These are phyloP conservation scores for Drosophila lacteicornis DNA, from an alignment of 1,140 invertebrate genomes.

Conservation along the genomic window DNA sequence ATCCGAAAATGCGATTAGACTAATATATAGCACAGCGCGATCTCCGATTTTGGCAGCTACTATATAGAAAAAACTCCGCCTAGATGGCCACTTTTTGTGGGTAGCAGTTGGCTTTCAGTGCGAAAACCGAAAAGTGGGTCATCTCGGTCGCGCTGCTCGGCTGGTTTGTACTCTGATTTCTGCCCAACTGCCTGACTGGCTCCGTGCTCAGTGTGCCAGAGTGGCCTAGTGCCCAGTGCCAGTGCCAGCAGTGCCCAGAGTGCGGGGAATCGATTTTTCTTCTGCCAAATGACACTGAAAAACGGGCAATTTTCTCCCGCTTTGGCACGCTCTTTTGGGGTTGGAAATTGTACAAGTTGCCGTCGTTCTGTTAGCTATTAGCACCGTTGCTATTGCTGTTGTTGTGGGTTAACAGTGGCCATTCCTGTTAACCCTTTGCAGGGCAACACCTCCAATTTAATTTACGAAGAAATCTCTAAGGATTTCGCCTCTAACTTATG, in stretches of 20 bases:
- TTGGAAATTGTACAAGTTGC: conserved; percentile 58
- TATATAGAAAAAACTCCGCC: conserved; percentile 70
- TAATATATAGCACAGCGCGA: conserved; percentile 20
- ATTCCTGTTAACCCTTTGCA: conserved; percentile 1
- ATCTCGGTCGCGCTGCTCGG: conserved; percentile 83
- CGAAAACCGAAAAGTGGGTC: conserved; percentile 85
- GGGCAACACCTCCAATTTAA: neutral
- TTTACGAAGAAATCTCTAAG: neutral
- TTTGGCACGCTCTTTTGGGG: conserved; percentile 44
- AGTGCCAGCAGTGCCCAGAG: conserved; percentile 36
- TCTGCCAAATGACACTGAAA: conserved; percentile 78
- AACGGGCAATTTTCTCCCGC: conserved; percentile 71
- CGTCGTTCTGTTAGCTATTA: conserved; percentile 8
- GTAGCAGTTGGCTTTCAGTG: conserved; percentile 74
- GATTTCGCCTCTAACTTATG: neutral
- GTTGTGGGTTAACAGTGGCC: too few species aligned
- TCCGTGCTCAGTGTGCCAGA: conserved; percentile 44
- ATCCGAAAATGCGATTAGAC: conserved; percentile 50
- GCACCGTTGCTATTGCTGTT: too few species aligned
- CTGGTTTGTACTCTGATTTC: conserved; percentile 80
- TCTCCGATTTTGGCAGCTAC: conserved; percentile 38
- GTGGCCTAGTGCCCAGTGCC: conserved; percentile 59
- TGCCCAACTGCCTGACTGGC: conserved; percentile 61
- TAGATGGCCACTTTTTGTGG: conserved; percentile 59
- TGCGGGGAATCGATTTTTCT: conserved; percentile 77